These are phyloP conservation scores for Drosophila persimilis DNA, from an alignment of 1,140 invertebrate genomes.

Conservation along the genomic window DNA sequence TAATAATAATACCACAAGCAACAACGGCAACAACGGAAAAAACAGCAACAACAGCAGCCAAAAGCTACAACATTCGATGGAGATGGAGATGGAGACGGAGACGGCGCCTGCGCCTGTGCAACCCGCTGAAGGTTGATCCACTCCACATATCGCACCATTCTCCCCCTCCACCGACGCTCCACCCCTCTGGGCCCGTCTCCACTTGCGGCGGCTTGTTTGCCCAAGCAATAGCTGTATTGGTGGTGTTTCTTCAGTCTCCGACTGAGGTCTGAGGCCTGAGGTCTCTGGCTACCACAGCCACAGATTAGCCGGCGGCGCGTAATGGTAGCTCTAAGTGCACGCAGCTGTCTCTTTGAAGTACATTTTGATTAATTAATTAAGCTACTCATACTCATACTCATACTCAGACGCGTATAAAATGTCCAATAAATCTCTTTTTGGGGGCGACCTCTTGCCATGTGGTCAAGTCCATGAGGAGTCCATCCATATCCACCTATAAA, in stretches of 20 bases:
- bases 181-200: background rate
- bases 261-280: too few relatives aligned
- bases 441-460: constrained; percentile 22
- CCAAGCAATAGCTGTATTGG: too few relatives aligned
- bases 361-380: constrained; percentile 73
- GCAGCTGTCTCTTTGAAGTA: constrained; percentile 51
- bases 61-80: too few relatives aligned
- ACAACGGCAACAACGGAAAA: background rate
- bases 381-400: background rate
- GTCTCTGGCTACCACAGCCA: background rate
- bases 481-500: constrained; percentile 38
- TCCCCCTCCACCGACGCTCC: background rate
- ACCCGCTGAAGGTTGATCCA: constrained; percentile 71
- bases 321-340: constrained; percentile 70
- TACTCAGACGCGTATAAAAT: constrained; percentile 4
- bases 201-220: too few relatives aligned
- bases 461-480: constrained; percentile 31
- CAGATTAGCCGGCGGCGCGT: constrained; percentile 61
- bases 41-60: constrained; percentile 12
- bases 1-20: constrained; percentile 60
- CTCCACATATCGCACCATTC: constrained; percentile 20
- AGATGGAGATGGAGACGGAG: constrained; percentile 1
- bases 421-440: constrained; percentile 38
- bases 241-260: background rate
- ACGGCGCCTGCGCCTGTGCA: constrained; percentile 56